Evolutionary conservation across 2,797 vertebrate genomes (phyloP).

Genomic region (Bufotes viridis): DNA sequence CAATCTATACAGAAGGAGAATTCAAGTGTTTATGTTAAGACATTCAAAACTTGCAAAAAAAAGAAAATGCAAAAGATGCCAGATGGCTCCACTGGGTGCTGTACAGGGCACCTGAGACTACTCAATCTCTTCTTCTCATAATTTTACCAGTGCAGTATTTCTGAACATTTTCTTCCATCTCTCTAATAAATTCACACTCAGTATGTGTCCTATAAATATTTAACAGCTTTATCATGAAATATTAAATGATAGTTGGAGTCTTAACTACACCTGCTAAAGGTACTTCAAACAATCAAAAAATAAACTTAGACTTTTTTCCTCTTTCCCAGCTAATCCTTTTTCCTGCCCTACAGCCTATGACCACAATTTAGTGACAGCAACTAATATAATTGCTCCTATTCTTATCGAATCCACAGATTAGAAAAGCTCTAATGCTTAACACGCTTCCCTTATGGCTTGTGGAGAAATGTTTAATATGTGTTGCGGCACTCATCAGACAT

Average conservation of each 20-base stretch:
- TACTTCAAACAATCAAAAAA: slow-evolving; percentile 53
- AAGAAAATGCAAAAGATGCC: not conserved
- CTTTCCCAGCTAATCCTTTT: slow-evolving; percentile 39
- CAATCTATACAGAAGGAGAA: not conserved
- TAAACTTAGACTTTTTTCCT: slow-evolving; percentile 38
- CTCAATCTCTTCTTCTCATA: slow-evolving; percentile 28
- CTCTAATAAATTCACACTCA: slow-evolving; percentile 55
- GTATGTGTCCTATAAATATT: slow-evolving; percentile 59
- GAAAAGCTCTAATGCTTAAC: slow-evolving; percentile 30
- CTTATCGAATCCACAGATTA: slow-evolving; percentile 35
- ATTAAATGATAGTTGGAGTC: slow-evolving; percentile 59
- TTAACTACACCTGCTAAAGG: slow-evolving; percentile 59
- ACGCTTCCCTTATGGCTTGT: slow-evolving; percentile 6
- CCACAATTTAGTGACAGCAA: slow-evolving; percentile 28
- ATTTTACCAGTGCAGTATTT: slow-evolving; percentile 22
- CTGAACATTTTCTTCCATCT: slow-evolving; percentile 42
- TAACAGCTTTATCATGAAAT: slow-evolving; percentile 58
- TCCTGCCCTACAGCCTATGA: slow-evolving; percentile 7
- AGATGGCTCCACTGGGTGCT: not conserved
- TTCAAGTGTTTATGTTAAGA: not conserved
- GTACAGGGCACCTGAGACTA: not conserved
- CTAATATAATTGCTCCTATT: slow-evolving; percentile 37
- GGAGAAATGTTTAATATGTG: slow-evolving; percentile 23
- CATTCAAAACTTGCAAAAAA: not conserved
- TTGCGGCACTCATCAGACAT: slow-evolving; percentile 11